Evolutionary conservation across 2,888 invertebrate species (phyloP).

Genomic region (Calliopum simillimum): DNA sequence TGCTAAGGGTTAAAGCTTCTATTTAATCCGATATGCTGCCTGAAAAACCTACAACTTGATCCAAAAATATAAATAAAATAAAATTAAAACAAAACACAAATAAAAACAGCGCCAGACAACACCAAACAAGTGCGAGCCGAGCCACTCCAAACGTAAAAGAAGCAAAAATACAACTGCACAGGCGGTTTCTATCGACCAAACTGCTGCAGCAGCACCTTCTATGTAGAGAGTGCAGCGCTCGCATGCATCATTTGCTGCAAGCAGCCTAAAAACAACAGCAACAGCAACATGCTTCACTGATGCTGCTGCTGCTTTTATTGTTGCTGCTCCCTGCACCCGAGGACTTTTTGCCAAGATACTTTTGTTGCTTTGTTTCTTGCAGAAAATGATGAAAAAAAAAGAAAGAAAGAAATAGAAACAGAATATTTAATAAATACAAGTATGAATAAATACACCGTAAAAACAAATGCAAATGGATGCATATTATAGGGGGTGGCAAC

Average conservation of each 20-base stretch:
- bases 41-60: slow-evolving; percentile 8
- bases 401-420: too few relatives aligned
- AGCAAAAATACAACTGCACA: neutral
- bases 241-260: slow-evolving; percentile 17
- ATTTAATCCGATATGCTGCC: neutral
- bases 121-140: slow-evolving; percentile 19
- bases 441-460: slow-evolving; percentile 20
- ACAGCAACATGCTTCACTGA: neutral
- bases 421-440: slow-evolving; percentile 14
- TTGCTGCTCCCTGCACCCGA: neutral
- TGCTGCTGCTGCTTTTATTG: neutral
- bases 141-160: neutral
- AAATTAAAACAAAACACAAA: neutral
- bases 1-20: neutral
- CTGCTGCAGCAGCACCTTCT: neutral
- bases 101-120: slow-evolving; percentile 18
- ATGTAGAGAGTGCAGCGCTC: neutral
- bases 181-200: neutral
- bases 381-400: neutral
- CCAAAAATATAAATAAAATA: neutral
- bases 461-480: neutral
- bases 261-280: neutral
- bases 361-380: neutral
- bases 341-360: too few relatives aligned
- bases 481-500: neutral